Evolutionary conservation across 2,888 invertebrate species (phyloP).

Genomic region (Cantharis nigra): DNA sequence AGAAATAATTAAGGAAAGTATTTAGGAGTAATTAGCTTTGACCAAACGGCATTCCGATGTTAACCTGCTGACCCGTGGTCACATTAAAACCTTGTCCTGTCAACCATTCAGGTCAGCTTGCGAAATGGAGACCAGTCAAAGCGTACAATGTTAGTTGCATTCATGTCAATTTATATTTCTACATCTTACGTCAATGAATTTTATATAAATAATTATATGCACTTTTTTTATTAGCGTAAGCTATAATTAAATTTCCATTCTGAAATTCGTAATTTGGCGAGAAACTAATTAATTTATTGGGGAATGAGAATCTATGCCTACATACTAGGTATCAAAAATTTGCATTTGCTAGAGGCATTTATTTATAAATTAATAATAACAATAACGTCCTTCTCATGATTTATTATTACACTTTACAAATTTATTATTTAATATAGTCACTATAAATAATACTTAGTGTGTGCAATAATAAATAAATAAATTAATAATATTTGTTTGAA

Average conservation of each 20-base stretch:
- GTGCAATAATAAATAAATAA: not conserved
- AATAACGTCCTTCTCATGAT: not conserved
- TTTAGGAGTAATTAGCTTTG: not conserved
- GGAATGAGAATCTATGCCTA: not conserved
- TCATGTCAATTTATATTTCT: conserved; percentile 6
- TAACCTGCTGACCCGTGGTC: conserved; percentile 39
- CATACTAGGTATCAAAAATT: not conserved
- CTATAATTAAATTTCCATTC: not conserved
- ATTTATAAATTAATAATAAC: not conserved
- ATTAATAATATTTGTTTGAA: not conserved
- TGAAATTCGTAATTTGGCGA: not conserved
- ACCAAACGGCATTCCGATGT: conserved; percentile 31
- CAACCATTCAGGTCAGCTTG: conserved; percentile 38
- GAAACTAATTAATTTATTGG: not conserved
- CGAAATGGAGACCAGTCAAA: conserved; percentile 33
- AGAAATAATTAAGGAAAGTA: not conserved
- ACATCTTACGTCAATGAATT: conserved; percentile 1
- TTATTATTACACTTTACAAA: not conserved
- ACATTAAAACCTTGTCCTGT: conserved; percentile 36
- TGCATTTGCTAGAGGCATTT: not conserved
- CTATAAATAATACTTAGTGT: not conserved
- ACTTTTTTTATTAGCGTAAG: conserved; percentile 2
- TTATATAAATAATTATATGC: conserved; percentile 7
- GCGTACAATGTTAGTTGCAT: conserved; percentile 19
- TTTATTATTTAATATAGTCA: not conserved